Base-by-base conservation (phyloP, 2,113 vertebrate species). In the Aviceda subcristata region DNA sequence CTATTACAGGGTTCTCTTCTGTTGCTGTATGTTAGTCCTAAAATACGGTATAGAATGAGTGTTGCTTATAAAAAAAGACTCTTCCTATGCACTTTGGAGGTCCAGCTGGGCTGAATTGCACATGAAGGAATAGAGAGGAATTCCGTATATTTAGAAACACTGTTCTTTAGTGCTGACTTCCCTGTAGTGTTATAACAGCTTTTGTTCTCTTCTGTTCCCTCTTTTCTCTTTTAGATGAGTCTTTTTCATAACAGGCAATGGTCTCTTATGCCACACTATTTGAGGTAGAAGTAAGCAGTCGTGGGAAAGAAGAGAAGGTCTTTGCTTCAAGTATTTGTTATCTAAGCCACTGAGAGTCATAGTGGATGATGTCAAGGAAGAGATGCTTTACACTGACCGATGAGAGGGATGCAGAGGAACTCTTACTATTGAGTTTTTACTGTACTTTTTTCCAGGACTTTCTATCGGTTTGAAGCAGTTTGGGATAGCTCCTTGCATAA, bases 401-500 rank as follows among this genome's bases (percentile, higher is more conserved):
- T 23, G 68, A 46, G 32, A 48, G 55, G 66, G 59, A 20, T 67
- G n/a, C 38, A n/a, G 64, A 82, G 50, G 36, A 72, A 12, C 48
- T 56, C 29, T 39, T 41, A 18, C 71, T 63, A 16, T 7, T 86
- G 43, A 92, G 34, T 30, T 78, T 43, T 39, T 75, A 6, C 64
- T 95, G 41, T 94, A 23, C 62, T 64, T 30, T 79, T 63, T 92
- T 82, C 19, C 91, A 99, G 99, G 96, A 99, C 99, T 48, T 99
- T 99, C 94, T 99, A 99, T 97, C 98, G 99, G 6, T 99, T 99
- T 12, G 99, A 99, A 98, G 99, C 99, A 0, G 99, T 99, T 80
- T 99, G 99, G 99, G 99, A 99, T 90, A 99, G 99, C 97, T 99
- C 99, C 32, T 97, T 99, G 86, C 99, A 99, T 94, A 99, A 99